These are phyloP conservation scores for Endotricha flammealis DNA, from an alignment of 2,888 invertebrate genomes.

Conservation along the genomic window DNA sequence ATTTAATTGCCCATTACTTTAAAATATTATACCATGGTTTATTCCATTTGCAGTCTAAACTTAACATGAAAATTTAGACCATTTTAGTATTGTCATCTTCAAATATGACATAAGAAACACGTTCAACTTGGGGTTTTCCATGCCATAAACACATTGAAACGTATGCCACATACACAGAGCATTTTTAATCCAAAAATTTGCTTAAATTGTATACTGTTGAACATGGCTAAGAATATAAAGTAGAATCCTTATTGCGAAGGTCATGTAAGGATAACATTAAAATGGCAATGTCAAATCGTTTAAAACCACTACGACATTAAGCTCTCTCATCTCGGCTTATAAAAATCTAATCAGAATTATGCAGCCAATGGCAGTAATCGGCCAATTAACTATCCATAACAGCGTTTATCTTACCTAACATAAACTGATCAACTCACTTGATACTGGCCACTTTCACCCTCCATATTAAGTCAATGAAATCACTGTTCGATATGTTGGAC, in stretches of 20 bases:
- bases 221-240: no score
- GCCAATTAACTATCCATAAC: conserved; percentile 4
- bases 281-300: no score
- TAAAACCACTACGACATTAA: no score
- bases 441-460: conserved; percentile 41
- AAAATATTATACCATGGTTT: conserved; percentile 24
- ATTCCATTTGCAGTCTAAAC: conserved; percentile 13
- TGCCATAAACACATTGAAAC: conserved; percentile 1
- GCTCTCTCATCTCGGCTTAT: no score
- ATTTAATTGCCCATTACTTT: conserved; percentile 49
- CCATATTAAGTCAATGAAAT: conserved; percentile 44
- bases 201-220: not conserved
- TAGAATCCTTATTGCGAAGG: no score
- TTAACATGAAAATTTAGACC: conserved; percentile 4
- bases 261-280: not conserved
- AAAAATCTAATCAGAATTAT: no score
- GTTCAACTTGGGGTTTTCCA: conserved; percentile 12
- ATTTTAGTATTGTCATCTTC: conserved; percentile 1
- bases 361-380: no score
- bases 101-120: conserved; percentile 5
- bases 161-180: not conserved
- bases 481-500: conserved; percentile 34
- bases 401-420: conserved; percentile 27
- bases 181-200: not conserved
- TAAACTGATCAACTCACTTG: conserved; percentile 53